Evolutionary conservation across 2,888 invertebrate species (phyloP), one percentile per base, ranked within the genome.

Genomic region (Lasioglossum villosulum): DNA sequence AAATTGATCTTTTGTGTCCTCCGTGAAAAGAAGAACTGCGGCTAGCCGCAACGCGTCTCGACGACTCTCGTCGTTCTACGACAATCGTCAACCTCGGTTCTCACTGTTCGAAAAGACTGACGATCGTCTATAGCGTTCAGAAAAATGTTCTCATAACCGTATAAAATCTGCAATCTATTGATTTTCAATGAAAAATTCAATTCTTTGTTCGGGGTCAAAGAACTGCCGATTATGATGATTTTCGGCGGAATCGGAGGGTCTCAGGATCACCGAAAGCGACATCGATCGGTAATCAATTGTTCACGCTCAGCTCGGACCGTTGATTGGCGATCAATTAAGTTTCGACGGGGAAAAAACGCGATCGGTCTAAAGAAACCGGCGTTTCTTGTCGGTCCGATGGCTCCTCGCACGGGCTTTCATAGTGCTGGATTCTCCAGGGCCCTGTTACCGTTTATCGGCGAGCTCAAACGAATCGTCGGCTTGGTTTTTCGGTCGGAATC

Each of bases 251-350:
- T 27, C 59, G 27, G n/a, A 19, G 27, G 56, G 34, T 70, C 2
- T 6, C 59, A 42, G 59, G 48, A 45, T 75, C 87, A 85, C 89
- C 89, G 92, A 93, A 93, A 92, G 90, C 91, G 91, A 90, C 85
- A 84, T 91, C 85, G 88, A 82, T 87, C 86, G 82, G 73, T 91
- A 92, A 93, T 93, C 92, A 88, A 93, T 93, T 91, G 86, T 90
- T 27, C 90, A 92, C 92, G 93, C 88, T 90, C 72, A 81, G 85
- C 78, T 82, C 89, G 86, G 79, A 75, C 68, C 81, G 82, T 80
- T 89, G 89, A 91, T 91, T 90, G 91, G 83, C 91, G 90, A 92
- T 93, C 92, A 93, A 93, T 93, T 93, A 93, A 90, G 85, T 82
- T 72, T 72, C 74, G 52, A 30, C 37, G 68, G 39, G 71, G 70